Conservation (phyloP, 2,797 vertebrate species). For the Smutsia gigantea region DNA sequence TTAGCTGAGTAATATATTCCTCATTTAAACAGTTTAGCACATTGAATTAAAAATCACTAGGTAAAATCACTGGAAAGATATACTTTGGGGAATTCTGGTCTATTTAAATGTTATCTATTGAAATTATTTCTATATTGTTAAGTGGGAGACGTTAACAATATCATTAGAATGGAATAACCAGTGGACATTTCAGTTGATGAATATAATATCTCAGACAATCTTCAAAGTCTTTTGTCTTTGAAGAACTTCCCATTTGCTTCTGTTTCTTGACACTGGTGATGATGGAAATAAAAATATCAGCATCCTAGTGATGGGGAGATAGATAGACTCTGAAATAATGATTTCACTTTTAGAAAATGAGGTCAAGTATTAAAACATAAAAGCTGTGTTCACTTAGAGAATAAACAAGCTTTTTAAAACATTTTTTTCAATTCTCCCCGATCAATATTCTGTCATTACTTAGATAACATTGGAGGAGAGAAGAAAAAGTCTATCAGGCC, state of each 20-base stretch:
- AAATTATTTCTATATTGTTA: slow-evolving; percentile 37
- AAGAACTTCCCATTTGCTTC: slow-evolving; percentile 40
- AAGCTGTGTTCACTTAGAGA: neutral
- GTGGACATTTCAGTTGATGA: slow-evolving; percentile 15
- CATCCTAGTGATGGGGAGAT: neutral
- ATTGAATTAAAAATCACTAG: slow-evolving; percentile 43
- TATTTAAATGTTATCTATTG: slow-evolving; percentile 24
- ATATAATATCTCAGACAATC: neutral
- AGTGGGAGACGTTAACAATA: slow-evolving; percentile 26
- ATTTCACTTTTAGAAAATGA: slow-evolving; percentile 45
- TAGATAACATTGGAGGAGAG: slow-evolving; percentile 41
- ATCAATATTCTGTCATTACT: slow-evolving; percentile 45
- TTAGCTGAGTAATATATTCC: slow-evolving; percentile 35
- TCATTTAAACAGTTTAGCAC: neutral
- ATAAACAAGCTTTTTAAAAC: neutral
- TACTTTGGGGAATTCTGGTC: neutral
- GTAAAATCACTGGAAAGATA: slow-evolving; percentile 38
- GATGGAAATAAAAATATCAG: slow-evolving; percentile 26
- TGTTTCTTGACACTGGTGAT: slow-evolving; percentile 49
- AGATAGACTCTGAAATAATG: neutral
- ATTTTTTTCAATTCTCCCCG: neutral
- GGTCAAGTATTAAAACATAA: slow-evolving; percentile 24
- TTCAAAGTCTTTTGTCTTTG: slow-evolving; percentile 8
- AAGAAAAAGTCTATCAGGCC: neutral
- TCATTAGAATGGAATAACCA: slow-evolving; percentile 24